Conservation (phyloP, 2,797 vertebrate species). For the Sandelia bainsii region DNA sequence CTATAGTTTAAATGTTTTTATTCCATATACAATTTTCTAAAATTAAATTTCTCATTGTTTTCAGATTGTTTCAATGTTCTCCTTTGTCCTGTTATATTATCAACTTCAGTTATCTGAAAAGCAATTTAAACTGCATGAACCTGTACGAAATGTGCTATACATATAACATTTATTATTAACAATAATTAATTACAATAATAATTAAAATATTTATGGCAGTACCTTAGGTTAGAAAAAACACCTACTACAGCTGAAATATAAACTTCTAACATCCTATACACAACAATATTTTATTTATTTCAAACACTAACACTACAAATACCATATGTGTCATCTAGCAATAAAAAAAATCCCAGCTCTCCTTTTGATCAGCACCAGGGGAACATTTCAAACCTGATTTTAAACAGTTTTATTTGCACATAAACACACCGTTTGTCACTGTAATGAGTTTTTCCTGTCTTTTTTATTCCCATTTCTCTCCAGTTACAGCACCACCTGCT, state of each 20-base stretch:
- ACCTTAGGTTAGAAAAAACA: background rate
- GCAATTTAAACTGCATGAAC: too few species aligned
- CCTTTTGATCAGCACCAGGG: slow-evolving; percentile 50
- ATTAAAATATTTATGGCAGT: too few species aligned
- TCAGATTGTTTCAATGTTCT: too few species aligned
- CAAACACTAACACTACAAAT: background rate
- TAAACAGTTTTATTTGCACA: slow-evolving; percentile 52
- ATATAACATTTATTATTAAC: too few species aligned
- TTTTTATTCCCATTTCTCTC: slow-evolving; percentile 34
- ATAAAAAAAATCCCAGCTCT: background rate
- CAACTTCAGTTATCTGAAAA: too few species aligned
- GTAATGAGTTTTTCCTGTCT: slow-evolving; percentile 63
- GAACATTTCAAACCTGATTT: slow-evolving; percentile 49
- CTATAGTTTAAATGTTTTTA: too few species aligned
- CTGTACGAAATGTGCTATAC: too few species aligned
- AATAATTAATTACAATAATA: too few species aligned
- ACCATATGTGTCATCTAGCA: background rate
- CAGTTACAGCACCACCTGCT: slow-evolving; percentile 74
- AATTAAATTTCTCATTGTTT: too few species aligned
- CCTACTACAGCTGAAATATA: background rate
- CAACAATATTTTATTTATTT: background rate
- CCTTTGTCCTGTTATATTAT: too few species aligned
- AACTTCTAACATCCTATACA: background rate
- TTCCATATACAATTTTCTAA: too few species aligned
- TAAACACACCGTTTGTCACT: slow-evolving; percentile 57